phyloP scores from a whole-genome alignment of 2,797 vertebrate species.

The Karalla daura region DNA sequence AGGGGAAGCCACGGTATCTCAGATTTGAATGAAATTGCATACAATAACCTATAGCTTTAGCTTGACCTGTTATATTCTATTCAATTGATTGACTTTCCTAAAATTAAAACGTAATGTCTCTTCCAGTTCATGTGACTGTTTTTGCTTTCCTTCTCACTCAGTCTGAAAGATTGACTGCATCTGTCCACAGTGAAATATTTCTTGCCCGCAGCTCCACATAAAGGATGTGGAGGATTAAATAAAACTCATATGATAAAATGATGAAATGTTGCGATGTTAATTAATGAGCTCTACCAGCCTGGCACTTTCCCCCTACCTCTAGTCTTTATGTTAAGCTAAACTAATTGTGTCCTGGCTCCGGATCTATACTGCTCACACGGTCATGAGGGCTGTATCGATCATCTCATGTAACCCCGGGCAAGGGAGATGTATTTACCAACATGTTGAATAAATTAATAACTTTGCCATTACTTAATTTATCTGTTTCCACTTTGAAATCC shows the following conservation, averaged over 20 bases:
- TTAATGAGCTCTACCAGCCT: background rate
- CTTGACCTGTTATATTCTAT: conserved; percentile 29
- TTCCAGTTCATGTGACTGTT: background rate
- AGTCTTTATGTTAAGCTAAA: background rate
- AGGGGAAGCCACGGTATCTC: conserved; percentile 2
- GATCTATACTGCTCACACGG: background rate
- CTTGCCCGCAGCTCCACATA: background rate
- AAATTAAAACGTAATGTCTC: conserved; percentile 7
- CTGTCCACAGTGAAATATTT: background rate
- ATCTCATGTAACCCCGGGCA: background rate
- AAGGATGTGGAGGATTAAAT: background rate
- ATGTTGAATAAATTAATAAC: background rate
- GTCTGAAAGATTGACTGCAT: background rate
- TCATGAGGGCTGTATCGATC: background rate
- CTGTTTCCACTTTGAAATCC: background rate
- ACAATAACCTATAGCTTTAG: conserved; percentile 37
- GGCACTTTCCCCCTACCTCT: too few relatives aligned
- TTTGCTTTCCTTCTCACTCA: background rate
- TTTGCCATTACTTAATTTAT: background rate
- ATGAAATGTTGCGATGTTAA: too few relatives aligned
- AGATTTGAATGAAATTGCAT: conserved; percentile 13
- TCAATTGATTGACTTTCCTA: conserved; percentile 33
- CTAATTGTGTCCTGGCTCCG: background rate
- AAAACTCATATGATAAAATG: background rate
- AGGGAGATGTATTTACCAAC: background rate